Evolutionary conservation across 2,113 vertebrate genomes (phyloP).

Genomic region (Haemorhous mexicanus): DNA sequence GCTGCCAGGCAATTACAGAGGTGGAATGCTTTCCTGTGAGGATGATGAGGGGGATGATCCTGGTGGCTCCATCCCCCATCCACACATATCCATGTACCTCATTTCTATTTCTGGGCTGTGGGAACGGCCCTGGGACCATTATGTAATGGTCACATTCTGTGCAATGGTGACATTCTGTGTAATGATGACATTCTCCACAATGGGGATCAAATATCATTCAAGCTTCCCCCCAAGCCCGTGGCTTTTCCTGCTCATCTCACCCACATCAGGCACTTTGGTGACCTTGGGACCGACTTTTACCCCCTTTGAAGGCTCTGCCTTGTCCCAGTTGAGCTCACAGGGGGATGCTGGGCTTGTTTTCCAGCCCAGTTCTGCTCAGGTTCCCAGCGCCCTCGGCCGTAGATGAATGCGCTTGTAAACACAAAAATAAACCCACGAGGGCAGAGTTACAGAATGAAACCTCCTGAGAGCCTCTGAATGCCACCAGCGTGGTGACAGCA

Average conservation of each 20-base stretch:
- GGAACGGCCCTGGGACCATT: neutral
- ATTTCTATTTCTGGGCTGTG: neutral
- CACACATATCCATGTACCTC: neutral
- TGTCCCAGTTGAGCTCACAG: neutral
- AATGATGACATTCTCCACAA: neutral
- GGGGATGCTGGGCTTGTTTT: neutral
- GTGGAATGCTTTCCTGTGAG: neutral
- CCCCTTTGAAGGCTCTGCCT: neutral
- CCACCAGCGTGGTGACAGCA: neutral
- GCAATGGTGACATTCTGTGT: neutral
- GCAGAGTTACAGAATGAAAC: neutral
- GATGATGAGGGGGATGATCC: neutral
- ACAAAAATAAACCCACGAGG: conserved; percentile 64
- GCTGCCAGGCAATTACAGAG: neutral
- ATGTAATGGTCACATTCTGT: neutral
- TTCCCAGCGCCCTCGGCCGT: neutral
- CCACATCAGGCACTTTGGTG: neutral
- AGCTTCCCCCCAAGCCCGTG: neutral
- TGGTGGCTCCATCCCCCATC: neutral
- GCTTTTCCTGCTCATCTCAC: neutral
- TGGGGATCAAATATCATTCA: neutral
- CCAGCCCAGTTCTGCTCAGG: neutral
- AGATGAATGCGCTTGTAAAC: conserved; percentile 26
- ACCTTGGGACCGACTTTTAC: neutral
- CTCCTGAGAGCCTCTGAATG: conserved; percentile 26